Evolutionary conservation across 2,888 invertebrate genomes (phyloP), one percentile per base, ranked within the genome.

Genomic region (Athetis lepigone): DNA sequence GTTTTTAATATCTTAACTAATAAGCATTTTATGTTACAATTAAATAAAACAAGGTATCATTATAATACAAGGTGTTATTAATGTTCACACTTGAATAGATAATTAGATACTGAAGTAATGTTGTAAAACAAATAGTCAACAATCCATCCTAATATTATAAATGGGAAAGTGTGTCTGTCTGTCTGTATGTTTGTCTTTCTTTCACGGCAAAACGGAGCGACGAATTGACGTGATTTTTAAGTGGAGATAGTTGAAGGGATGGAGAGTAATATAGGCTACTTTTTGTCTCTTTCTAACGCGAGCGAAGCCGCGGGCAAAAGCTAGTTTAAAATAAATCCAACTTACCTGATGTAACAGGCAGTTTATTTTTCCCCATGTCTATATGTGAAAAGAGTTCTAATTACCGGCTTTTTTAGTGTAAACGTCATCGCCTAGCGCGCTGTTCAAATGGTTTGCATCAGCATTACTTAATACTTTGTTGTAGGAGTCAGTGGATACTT

Each of bases 401-500:
- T 2, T 60, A 13, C 16, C 27, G n/a, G n/a, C 7, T 8, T 27
- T 63, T 61, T 36, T 18, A 9, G 37, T 21, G 9, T 40, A 8
- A 42, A 67, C 54, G 54, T 71, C 40, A 51, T 9, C 5, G 2
- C 8, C 25, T 57, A 39, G 33, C 29, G 21, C 40, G 18, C 37
- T 18, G 21, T 36, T 21, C 16, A 25, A 42, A 19, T 40, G 36
- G 42, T 23, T 19, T 49, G 19, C 18, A n/a, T 27, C 33, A 23
- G 19, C 18, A n/a, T 27, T 39, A 23, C 36, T 37, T 37, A n/a
- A 16, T 37, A n/a, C 29, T 67, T 81, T 75, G 55, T 81, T 81
- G 77, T 89, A 95, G 96, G 97, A 33, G 96, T 96, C 80, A 96
- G 96, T 61, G 98, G 98, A 1, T 96, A 96, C 85, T 92, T 98